Evolutionary conservation across 2,797 vertebrate species (phyloP), one percentile per base, ranked within the genome.

Genomic region (Premnoplex brunnescens): DNA sequence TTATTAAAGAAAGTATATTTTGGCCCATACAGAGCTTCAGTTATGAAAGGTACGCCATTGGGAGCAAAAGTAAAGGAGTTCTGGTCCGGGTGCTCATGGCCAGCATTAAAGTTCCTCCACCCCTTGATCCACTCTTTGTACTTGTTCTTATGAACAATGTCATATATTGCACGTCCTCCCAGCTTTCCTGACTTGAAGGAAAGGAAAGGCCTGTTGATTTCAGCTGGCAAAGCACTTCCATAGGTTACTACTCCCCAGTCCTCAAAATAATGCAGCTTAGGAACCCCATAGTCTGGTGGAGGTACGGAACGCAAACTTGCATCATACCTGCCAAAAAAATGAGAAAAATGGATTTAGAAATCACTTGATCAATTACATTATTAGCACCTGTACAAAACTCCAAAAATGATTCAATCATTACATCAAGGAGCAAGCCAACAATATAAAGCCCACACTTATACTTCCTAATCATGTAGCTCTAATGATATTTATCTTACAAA

Each of bases 241-340:
- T 99, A 99, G 2, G 99, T 99, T 67, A 99, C 99, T 28, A 99
- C 99, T 26, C 99, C 99, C 99, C 99, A 99, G 97, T 99, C 99
- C 93, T 99, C 99, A 93, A 99, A 99, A 96, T 98, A 98, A 98
- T 99, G 99, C 46, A 99, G 97, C 4, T 96, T 97, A 16, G 99
- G 97, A 64, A 97, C 98, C 14, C 99, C 99, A 4, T 98, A 99
- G 95, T 99, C 99, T 8, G 98, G 97, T 6, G 99, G 99, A 62
- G 99, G 98, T 36, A 98, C 96, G 4, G 99, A 93, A 30, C 88
- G 96, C 91, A 99, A 98, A 91, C 97, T 98, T 27, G 99, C 98
- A 91, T 99, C 99, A 96, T 99, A 99, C 99, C 99, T 99, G 97
- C 49, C 71, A 87, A 79, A 92, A 60, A 91, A 8, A 91, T 0